Evolutionary conservation across 2,113 vertebrate genomes (phyloP), one percentile per base, ranked within the genome.

Genomic region (Otis tarda): DNA sequence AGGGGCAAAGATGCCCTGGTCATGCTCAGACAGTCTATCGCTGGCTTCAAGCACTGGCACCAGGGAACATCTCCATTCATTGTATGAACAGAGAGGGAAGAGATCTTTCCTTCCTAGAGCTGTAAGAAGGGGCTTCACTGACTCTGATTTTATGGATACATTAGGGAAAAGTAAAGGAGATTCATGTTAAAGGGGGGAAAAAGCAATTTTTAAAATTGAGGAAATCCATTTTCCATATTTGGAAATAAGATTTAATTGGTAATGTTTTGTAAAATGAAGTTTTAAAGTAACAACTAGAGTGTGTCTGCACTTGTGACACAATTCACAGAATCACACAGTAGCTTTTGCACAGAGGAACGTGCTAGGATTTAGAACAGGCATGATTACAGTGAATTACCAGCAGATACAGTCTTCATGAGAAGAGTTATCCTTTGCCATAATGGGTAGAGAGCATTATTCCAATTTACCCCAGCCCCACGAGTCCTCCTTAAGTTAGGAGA

Each of bases 141-240:
- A 27, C 49, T 73, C 39, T 74, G 17, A 2, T 53, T 88, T 93
- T 69, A 45, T 43, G 57, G 61, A 28, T 37, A n/a, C 4, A 31
- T 33, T 22, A 57, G 61, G 45, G 23, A 80, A 90, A 83, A 74
- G 31, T 57, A 47, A 71, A 84, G 37, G 23, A 19, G 11, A 16
- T 71, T 74, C 2, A 31, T 56, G 16, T 55, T 87, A 67, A 77
- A 47, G 19, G 5, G 8, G 7, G 1, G 14, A 10, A n/a, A 33
- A 56, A 85, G 5, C 35, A 37, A 41, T 64, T 79, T 78, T 33
- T 10, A 39, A 90, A 74, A 37, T 24, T 8, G 8, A 10, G 3
- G 3, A 56, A 83, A 68, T 56, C 14, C 1, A 10, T 83, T 83
- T 37, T 68, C 17, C 0, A 0, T 60, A 4, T 77, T 86, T 83